Percentiles rank a stretch among this genome's conserved stretches.
Evolutionary conservation across 2,888 invertebrate genomes (phyloP).

Genomic region (Ecdyonurus torrentis): DNA sequence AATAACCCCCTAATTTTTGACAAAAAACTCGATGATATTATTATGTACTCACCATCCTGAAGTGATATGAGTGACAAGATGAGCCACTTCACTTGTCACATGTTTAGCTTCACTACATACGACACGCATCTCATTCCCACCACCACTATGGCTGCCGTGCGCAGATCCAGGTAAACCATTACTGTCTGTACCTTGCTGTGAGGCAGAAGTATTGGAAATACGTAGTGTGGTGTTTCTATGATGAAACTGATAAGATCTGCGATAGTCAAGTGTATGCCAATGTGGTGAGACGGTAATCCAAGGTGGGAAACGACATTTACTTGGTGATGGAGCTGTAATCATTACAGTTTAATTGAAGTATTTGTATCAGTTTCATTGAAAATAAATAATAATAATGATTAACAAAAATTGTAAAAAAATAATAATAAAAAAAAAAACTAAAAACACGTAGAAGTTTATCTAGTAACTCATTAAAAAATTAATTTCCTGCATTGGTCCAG

Average conservation of each 20-base stretch:
- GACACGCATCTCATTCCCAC: constrained; percentile 37
- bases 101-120: constrained; percentile 45
- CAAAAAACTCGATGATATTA: too few species aligned
- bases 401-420: too few species aligned
- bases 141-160: constrained; percentile 18
- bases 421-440: too few species aligned
- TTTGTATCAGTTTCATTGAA: too few species aligned
- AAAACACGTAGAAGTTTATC: too few species aligned
- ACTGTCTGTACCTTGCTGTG: constrained; percentile 8
- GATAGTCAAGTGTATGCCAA: constrained; percentile 81
- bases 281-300: constrained; percentile 74
- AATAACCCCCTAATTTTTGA: too few species aligned
- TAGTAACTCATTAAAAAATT: too few species aligned
- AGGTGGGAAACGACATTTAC: constrained; percentile 69
- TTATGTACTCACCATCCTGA: constrained; percentile 46
- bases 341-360: too few species aligned
- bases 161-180: constrained; percentile 5
- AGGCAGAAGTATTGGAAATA: constrained; percentile 36
- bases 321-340: constrained; percentile 46
- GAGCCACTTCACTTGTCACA: constrained; percentile 35
- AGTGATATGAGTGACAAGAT: constrained; percentile 46
- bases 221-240: constrained; percentile 58
- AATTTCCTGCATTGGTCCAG: too few species aligned
- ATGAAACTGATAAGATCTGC: constrained; percentile 71
- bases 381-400: too few species aligned